Evolutionary conservation across 2,888 invertebrate genomes (phyloP), one percentile per base, ranked within the genome.

Genomic region (Calameuta pallipes): DNA sequence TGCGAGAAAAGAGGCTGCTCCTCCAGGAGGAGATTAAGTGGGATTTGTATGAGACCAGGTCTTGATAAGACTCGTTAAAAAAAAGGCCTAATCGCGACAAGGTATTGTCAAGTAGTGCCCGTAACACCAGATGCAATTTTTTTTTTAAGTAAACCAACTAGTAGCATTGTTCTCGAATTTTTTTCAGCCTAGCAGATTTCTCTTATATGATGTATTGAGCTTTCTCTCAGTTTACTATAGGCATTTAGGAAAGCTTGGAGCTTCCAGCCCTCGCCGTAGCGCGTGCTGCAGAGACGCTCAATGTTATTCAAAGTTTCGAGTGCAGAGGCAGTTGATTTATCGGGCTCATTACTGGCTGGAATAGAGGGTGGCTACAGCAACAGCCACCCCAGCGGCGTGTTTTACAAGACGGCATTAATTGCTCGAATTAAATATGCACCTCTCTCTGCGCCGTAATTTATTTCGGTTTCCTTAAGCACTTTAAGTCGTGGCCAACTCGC

Each of bases 331-430:
- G 90, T 90, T 91, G 91, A 91, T 91, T 91, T 91, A 91, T 91
- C 90, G 90, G 90, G 89, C 91, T 91, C 91, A 91, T 91, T 91
- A 91, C 90, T 90, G 88, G 86, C 86, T 84, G 79, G 87, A 82
- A 83, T 71, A 85, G 86, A 84, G 86, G 88, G 86, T 80, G 85
- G 80, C 75, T 77, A 75, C 78, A 79, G 85, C 87, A 86, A 87
- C 84, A 87, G 87, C 89, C 87, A 90, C 89, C 88, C 89, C 87
- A 88, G 84, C 89, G 88, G 89, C 90, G 89, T 91, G 91, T 91
- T 91, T 91, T 91, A 91, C 91, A 91, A 91, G 91, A 90, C 91
- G 91, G 91, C 91, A 91, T 91, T 91, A 91, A 91, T 91, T 91
- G 91, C 90, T 89, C 88, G 91, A 91, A 91, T 91, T 91, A 91